phyloP scores from a whole-genome alignment of 2,888 invertebrate species.

The Thecocarcelia acutangulata region DNA sequence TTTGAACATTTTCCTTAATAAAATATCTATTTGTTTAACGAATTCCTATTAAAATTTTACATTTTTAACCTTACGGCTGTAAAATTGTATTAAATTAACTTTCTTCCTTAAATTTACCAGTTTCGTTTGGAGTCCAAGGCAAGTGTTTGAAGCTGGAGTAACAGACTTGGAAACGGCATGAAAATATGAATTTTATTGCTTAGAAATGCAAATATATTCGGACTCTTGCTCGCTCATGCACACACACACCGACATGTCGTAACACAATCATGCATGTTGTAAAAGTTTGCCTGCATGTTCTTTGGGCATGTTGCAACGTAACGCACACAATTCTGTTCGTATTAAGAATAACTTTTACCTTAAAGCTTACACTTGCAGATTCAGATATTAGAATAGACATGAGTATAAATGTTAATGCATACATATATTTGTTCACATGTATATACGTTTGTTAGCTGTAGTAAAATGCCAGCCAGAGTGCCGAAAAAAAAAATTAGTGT shows the following conservation, averaged over 20 bases:
- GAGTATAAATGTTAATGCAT: background rate
- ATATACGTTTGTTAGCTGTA: too few species aligned
- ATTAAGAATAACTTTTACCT: slow-evolving; percentile 56
- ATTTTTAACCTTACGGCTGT: slow-evolving; percentile 48
- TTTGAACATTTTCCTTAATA: slow-evolving; percentile 3
- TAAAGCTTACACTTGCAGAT: slow-evolving; percentile 52
- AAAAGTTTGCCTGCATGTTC: slow-evolving; percentile 31
- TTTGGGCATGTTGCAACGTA: slow-evolving; percentile 60
- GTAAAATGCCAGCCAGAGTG: slow-evolving; percentile 8
- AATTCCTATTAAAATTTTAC: slow-evolving; percentile 61
- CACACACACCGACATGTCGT: slow-evolving; percentile 27
- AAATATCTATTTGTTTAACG: slow-evolving; percentile 41
- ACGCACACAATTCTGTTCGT: slow-evolving; percentile 59
- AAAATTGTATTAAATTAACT: slow-evolving; percentile 34
- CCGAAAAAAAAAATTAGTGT: slow-evolving; percentile 66
- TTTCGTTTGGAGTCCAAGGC: slow-evolving; percentile 5
- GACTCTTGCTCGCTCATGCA: background rate
- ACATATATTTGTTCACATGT: background rate
- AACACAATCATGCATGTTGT: slow-evolving; percentile 51
- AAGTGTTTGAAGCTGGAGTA: slow-evolving; percentile 14
- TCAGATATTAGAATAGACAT: slow-evolving; percentile 22
- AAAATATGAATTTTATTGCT: slow-evolving; percentile 66
- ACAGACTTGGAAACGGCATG: too few species aligned
- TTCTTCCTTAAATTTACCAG: background rate
- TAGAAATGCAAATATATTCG: slow-evolving; percentile 53